These are phyloP conservation scores for Xiphydria camelus DNA, from an alignment of 2,888 invertebrate genomes.

Conservation along the genomic window DNA sequence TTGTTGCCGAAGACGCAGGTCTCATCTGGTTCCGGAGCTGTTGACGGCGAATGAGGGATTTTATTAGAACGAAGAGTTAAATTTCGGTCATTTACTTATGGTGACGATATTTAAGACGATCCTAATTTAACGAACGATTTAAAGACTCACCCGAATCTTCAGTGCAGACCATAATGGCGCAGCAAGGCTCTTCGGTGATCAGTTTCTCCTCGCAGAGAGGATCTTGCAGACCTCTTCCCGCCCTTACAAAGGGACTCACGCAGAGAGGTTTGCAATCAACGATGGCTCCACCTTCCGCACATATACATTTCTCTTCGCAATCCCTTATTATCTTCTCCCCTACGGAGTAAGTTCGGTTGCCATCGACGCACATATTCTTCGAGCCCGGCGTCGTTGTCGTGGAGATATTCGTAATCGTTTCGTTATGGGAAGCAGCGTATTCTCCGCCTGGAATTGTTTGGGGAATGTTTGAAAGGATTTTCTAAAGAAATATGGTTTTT, in stretches of 20 bases:
- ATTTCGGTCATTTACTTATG: no score
- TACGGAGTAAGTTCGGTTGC: conserved; percentile 60
- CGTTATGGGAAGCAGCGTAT: conserved; percentile 42
- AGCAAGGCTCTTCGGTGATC: conserved; percentile 72
- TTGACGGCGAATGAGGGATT: conserved; percentile 3
- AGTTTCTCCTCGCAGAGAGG: conserved; percentile 74
- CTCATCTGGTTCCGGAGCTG: conserved; percentile 57
- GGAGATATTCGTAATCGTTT: conserved; percentile 32
- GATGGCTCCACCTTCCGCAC: conserved; percentile 67
- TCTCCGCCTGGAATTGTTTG: conserved; percentile 44
- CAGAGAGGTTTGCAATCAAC: conserved; percentile 72
- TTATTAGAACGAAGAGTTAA: background rate
- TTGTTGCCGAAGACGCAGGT: conserved; percentile 70
- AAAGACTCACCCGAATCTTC: conserved; percentile 65
- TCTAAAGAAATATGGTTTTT: no score
- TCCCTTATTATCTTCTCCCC: conserved; percentile 74
- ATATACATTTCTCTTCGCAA: conserved; percentile 79
- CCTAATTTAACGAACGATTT: background rate
- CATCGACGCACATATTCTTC: conserved; percentile 46
- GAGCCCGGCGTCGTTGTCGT: conserved; percentile 15
- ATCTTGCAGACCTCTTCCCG: conserved; percentile 70
- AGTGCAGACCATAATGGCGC: conserved; percentile 72
- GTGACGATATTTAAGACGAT: conserved; percentile 1
- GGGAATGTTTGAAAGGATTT: no score
- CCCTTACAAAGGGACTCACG: conserved; percentile 68